These are phyloP conservation scores for Meloidogyne exigua DNA, from an alignment of 1,140 invertebrate genomes.

Conservation along the genomic window DNA sequence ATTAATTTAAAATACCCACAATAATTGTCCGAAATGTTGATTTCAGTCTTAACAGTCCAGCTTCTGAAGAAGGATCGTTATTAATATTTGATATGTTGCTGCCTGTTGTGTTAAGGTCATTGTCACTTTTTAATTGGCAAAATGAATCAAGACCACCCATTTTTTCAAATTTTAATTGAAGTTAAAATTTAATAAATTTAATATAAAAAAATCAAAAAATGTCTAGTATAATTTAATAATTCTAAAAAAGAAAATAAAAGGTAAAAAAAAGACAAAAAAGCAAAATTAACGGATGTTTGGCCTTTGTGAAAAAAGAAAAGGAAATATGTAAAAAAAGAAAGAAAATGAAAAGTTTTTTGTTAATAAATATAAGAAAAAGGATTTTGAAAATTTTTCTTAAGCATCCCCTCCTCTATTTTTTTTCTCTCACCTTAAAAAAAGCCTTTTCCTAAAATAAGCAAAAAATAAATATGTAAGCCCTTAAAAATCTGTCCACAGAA, in stretches of 20 bases:
- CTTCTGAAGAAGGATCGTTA: slow-evolving; percentile 10
- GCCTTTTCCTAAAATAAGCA: too few relatives aligned
- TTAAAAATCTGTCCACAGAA: too few relatives aligned
- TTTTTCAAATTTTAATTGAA: background rate
- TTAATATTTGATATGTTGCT: slow-evolving; percentile 11
- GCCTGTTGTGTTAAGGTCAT: background rate
- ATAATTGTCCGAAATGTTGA: slow-evolving; percentile 40
- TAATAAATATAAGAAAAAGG: background rate
- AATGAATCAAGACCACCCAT: background rate
- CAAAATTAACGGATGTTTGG: background rate
- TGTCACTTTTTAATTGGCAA: slow-evolving; percentile 15
- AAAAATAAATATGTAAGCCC: too few relatives aligned
- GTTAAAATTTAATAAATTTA: background rate
- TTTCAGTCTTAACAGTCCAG: slow-evolving; percentile 33
- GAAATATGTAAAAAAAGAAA: background rate
- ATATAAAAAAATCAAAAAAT: background rate
- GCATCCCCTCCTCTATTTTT: background rate
- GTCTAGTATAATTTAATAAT: background rate
- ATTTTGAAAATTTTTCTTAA: background rate
- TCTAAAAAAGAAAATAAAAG: background rate
- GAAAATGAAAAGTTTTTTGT: slow-evolving; percentile 7
- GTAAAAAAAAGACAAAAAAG: background rate
- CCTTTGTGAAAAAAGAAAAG: background rate
- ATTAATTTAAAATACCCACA: slow-evolving; percentile 29
- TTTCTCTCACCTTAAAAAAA: background rate